Evolutionary conservation across 2,888 invertebrate species (phyloP).

Genomic region (Rhaphigaster nebulosa): DNA sequence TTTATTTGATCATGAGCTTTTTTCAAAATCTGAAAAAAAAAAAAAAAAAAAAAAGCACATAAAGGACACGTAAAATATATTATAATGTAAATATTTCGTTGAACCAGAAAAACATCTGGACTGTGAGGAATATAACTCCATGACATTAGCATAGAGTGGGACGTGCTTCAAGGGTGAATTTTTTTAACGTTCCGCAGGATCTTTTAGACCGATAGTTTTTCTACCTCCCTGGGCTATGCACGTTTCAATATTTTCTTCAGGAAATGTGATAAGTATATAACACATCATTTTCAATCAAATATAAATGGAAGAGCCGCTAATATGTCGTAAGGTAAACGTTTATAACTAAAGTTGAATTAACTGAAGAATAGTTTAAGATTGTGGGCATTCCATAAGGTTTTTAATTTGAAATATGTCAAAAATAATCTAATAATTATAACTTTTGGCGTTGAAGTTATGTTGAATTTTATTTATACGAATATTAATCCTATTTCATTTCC

Average conservation of each 20-base stretch:
- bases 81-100: not conserved
- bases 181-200: not conserved
- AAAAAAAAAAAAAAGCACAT: not conserved
- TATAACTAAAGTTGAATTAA: no score
- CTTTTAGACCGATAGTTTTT: constrained; percentile 14
- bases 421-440: no score
- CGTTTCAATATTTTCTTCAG: not conserved
- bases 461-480: no score
- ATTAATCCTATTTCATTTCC: no score
- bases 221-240: not conserved
- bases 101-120: not conserved
- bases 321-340: not conserved
- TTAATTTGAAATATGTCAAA: no score
- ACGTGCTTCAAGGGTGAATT: constrained; percentile 12
- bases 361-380: no score
- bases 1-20: not conserved
- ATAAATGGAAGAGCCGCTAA: not conserved
- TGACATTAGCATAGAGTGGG: constrained; percentile 29
- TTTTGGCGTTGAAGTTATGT: no score
- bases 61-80: constrained; percentile 2
- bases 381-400: no score
- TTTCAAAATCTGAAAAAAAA: not conserved
- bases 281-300: not conserved
- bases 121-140: not conserved
- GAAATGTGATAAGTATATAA: not conserved